Evolutionary conservation across 2,797 vertebrate genomes (phyloP).

Genomic region (Micrastur ruficollis): DNA sequence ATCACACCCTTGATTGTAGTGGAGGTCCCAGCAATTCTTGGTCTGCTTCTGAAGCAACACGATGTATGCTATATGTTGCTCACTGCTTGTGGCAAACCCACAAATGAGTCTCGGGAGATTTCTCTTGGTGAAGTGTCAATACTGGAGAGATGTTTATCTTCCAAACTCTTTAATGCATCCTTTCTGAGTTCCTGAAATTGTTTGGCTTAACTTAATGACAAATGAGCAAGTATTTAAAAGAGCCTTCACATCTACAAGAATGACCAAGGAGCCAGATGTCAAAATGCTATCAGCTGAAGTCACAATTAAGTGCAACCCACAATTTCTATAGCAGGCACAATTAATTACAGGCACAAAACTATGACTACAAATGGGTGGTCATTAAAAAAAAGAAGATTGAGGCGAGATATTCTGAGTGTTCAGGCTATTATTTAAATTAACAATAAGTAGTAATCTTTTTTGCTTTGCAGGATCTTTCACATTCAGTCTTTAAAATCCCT

Average conservation of each 20-base stretch:
- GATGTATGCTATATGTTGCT: not conserved
- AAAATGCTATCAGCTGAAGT: slow-evolving; percentile 12
- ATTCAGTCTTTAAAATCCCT: not conserved
- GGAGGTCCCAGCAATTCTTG: not conserved
- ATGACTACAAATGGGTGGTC: not conserved
- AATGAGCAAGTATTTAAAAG: not conserved
- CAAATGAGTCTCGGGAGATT: not conserved
- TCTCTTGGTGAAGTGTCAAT: not conserved
- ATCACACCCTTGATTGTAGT: not conserved
- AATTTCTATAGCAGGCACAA: slow-evolving; percentile 4
- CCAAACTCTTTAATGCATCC: not conserved
- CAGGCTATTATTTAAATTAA: slow-evolving; percentile 19
- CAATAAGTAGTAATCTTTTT: not conserved
- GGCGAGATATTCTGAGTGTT: not conserved
- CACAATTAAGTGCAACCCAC: slow-evolving; percentile 27
- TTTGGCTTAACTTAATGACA: slow-evolving; percentile 1
- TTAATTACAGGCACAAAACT: slow-evolving; percentile 31
- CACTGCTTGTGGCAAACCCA: not conserved
- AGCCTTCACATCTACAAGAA: slow-evolving; percentile 19
- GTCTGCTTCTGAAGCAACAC: not conserved
- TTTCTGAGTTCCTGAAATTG: not conserved
- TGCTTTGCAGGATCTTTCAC: not conserved
- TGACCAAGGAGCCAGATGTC: slow-evolving; percentile 19
- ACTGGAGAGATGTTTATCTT: not conserved
- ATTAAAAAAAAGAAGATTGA: slow-evolving; percentile 30